Percentiles rank a stretch among this genome's conserved stretches.
These are phyloP conservation scores for Mamestra brassicae DNA, from an alignment of 2,888 invertebrate genomes.

Conservation along the genomic window DNA sequence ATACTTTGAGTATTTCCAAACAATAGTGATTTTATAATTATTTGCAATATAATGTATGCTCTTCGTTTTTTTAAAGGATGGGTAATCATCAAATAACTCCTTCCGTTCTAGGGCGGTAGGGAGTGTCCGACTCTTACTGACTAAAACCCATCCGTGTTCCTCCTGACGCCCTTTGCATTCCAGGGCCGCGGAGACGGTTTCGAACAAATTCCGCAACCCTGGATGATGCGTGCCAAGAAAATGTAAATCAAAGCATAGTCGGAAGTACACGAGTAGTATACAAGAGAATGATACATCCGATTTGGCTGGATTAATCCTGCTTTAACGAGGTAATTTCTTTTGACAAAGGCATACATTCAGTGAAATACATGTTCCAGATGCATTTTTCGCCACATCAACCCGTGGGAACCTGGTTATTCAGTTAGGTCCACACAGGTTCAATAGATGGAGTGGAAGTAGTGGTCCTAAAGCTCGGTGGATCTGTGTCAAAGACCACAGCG, in stretches of 20 bases:
- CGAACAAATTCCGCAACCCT: too few species aligned
- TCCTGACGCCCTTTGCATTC: too few species aligned
- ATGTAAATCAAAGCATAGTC: not conserved
- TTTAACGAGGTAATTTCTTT: not conserved
- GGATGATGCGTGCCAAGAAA: too few species aligned
- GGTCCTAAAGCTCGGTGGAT: conserved; percentile 68
- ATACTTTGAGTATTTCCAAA: not conserved
- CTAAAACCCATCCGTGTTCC: too few species aligned
- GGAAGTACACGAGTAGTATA: not conserved
- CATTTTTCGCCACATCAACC: conserved; percentile 67
- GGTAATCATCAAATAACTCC: too few species aligned
- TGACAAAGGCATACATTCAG: not conserved
- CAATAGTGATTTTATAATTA: not conserved
- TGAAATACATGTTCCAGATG: conserved; percentile 53
- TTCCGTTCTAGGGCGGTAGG: too few species aligned
- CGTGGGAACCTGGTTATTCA: conserved; percentile 71
- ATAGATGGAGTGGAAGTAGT: conserved; percentile 61
- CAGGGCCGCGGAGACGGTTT: too few species aligned
- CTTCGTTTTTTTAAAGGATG: too few species aligned
- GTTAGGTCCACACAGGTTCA: conserved; percentile 71
- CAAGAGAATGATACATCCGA: not conserved
- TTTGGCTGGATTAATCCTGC: not conserved
- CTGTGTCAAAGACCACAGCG: conserved; percentile 60
- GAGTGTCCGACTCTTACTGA: too few species aligned
- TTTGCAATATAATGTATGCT: not conserved